Evolutionary conservation across 2,888 invertebrate genomes (phyloP), one percentile per base, ranked within the genome.

Genomic region (Trichacis sp.): DNA sequence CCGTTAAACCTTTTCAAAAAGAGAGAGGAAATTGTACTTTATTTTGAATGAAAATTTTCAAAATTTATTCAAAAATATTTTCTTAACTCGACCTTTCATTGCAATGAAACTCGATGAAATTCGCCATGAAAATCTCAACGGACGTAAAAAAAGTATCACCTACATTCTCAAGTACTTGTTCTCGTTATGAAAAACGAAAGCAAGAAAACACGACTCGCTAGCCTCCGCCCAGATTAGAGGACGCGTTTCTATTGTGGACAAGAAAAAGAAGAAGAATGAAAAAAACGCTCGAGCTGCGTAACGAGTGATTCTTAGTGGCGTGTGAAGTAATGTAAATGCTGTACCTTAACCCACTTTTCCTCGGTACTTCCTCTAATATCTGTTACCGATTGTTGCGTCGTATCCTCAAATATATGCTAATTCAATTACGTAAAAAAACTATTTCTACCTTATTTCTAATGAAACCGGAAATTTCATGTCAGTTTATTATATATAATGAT

Each of bases 261-360:
- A 55, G 54, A 50, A 61, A 30, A 59, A 20, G 24, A 24, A 40
- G n/a, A 30, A 8, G 40, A 18, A 19, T 18, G 8, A 8, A 24
- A 24, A 24, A 24, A 24, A 24, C 8, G 24, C 24, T 3, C 24
- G 24, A 5, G 18, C 61, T 61, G 50, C 54, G 54, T 61, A 62
- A 62, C 61, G 45, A 45, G 50, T 49, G 17, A 51, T 40, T 62
- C 51, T 45, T 62, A 42, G 54, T 62, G 47, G n/a, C 48, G 46
- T 24, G 46, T 24, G 45, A 17, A 42, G 52, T 62, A 18, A 63
- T 63, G 18, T 63, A 58, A 49, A 53, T 57, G 53, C 38, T 46
- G 40, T 20, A 58, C 64, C 64, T 64, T 64, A 63, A 63, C 63
- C 63, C 52, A 63, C 63, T 63, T 63, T 53, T 53, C 49, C 49